These are phyloP conservation scores for Antrozous pallidus DNA, from an alignment of 2,797 vertebrate species.

Conservation along the genomic window DNA sequence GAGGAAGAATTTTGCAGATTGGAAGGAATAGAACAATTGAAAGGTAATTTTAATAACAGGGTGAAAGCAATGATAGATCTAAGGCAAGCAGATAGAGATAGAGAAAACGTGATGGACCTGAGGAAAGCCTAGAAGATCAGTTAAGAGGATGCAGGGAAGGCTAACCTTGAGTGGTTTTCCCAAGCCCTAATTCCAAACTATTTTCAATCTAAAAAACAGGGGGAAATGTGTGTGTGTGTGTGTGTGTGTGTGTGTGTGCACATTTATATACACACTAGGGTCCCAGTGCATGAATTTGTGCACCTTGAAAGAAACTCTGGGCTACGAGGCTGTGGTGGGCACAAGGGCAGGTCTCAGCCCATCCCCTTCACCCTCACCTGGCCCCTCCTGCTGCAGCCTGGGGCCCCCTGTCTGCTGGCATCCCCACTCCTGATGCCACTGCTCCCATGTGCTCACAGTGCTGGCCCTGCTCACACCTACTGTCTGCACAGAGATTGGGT, in stretches of 20 bases:
- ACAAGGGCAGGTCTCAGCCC: too few relatives aligned
- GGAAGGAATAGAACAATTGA: not conserved
- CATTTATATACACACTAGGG: too few relatives aligned
- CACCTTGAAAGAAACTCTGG: too few relatives aligned
- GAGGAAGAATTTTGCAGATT: not conserved
- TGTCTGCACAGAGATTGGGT: too few relatives aligned
- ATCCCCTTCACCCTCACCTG: rapidly evolving
- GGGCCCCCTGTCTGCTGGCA: too few relatives aligned
- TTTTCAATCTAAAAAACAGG: not conserved
- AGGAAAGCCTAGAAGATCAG: not conserved
- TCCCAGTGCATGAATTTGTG: too few relatives aligned
- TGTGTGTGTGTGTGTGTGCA: too few relatives aligned
- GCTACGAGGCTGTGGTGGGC: too few relatives aligned
- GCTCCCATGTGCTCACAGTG: too few relatives aligned
- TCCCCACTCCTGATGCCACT: rapidly evolving
- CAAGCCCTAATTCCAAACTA: not conserved
- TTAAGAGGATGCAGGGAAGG: not conserved
- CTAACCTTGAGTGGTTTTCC: not conserved
- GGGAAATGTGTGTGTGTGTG: too few relatives aligned
- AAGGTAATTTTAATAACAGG: not conserved
- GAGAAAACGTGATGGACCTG: not conserved
- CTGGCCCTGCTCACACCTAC: too few relatives aligned
- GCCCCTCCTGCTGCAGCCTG: too few relatives aligned
- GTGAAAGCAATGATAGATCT: not conserved
- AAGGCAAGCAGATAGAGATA: not conserved